Evolutionary conservation across 1,140 invertebrate species (phyloP).

Genomic region (Solen grandis): DNA sequence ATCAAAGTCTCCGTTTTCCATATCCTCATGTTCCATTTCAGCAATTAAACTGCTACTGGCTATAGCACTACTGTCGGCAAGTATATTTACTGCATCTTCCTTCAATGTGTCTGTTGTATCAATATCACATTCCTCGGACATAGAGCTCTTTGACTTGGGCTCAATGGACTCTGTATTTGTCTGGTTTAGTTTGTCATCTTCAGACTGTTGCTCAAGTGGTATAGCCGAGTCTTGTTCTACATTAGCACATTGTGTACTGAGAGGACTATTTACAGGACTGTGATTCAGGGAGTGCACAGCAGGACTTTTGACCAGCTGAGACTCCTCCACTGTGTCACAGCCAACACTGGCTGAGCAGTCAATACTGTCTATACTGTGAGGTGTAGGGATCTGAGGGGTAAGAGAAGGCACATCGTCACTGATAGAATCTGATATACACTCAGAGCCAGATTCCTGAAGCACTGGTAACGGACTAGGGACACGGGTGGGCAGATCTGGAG

Average conservation of each 20-base stretch:
- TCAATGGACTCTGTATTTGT: not conserved
- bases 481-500: constrained; percentile 56
- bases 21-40: constrained; percentile 45
- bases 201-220: not conserved
- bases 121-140: constrained; percentile 28
- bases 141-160: not conserved
- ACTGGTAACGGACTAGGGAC: constrained; percentile 65
- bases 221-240: not conserved
- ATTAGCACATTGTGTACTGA: constrained; percentile 17
- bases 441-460: constrained; percentile 57
- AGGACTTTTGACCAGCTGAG: constrained; percentile 23
- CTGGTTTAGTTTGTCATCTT: no score
- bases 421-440: constrained; percentile 64
- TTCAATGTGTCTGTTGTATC: constrained; percentile 11
- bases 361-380: constrained; percentile 52
- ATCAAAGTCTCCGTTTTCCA: constrained; percentile 41
- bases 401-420: constrained; percentile 70
- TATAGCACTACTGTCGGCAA: constrained; percentile 45
- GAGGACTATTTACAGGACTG: not conserved
- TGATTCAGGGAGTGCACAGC: not conserved
- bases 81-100: constrained; percentile 11
- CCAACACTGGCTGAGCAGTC: constrained; percentile 37
- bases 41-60: constrained; percentile 37
- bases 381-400: constrained; percentile 69
- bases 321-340: constrained; percentile 13